Conservation (phyloP, 2,113 vertebrate species). For the Pitta sordida region DNA sequence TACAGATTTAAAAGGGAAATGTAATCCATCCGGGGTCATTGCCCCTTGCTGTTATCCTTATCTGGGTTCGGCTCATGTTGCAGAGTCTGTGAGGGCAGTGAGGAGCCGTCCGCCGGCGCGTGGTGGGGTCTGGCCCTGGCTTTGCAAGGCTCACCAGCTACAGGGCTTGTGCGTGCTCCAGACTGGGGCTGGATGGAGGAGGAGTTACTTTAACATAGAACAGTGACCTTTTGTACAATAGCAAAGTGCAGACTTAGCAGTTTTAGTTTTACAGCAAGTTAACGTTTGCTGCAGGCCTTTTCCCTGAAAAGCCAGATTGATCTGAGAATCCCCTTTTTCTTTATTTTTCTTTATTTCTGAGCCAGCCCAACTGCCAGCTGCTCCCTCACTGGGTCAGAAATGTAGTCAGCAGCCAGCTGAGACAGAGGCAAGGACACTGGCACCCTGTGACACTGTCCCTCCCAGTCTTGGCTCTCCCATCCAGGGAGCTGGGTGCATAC, state of each 20-base stretch:
- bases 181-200: neutral
- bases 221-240: slow-evolving; percentile 44
- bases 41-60: neutral
- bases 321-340: neutral
- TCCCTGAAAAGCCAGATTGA: neutral
- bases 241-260: slow-evolving; percentile 1
- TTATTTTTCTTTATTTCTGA: neutral
- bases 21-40: neutral
- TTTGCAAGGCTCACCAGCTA: neutral
- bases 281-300: neutral
- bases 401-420: neutral
- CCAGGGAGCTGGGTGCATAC: neutral
- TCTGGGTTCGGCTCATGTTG: neutral
- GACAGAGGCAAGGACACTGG: neutral
- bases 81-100: neutral
- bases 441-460: neutral
- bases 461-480: neutral
- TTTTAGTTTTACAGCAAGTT: neutral
- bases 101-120: accelerated
- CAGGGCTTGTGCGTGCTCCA: neutral
- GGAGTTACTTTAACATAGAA: neutral
- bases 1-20: neutral
- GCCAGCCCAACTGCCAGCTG: neutral
- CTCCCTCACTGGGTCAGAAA: accelerated
- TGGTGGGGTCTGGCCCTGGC: neutral